Conservation (phyloP, 2,888 invertebrate species). For the Trachelus stipa region DNA sequence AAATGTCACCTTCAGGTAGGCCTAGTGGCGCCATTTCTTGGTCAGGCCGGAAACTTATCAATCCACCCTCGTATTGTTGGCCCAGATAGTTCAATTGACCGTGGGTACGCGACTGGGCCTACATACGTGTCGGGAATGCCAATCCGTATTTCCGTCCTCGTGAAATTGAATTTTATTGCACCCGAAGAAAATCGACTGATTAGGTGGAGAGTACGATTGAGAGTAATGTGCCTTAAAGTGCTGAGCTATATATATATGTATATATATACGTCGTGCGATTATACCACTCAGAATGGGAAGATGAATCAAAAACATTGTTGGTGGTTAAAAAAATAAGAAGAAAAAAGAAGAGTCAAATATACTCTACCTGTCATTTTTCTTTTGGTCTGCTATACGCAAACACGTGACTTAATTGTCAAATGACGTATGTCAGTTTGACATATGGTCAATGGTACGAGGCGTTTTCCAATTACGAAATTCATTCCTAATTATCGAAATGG, state of each 20-base stretch:
- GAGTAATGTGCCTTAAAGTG: not conserved
- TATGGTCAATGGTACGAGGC: not conserved
- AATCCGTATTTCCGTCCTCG: slow-evolving; percentile 11
- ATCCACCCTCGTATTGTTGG: slow-evolving; percentile 35
- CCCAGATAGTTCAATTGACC: slow-evolving; percentile 46
- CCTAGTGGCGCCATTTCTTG: too few relatives aligned
- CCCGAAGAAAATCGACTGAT: not conserved
- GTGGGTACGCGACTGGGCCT: slow-evolving; percentile 35
- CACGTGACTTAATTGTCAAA: not conserved
- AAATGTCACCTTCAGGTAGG: too few relatives aligned
- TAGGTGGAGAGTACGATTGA: not conserved
- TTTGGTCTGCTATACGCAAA: not conserved
- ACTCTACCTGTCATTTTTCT: not conserved
- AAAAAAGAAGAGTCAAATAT: not conserved
- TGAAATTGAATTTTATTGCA: not conserved
- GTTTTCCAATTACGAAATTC: not conserved
- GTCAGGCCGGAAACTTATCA: too few relatives aligned
- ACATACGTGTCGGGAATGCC: slow-evolving; percentile 15
- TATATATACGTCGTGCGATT: not conserved
- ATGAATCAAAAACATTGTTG: not conserved
- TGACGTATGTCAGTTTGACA: not conserved
- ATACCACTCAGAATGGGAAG: not conserved
- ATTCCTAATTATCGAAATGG: not conserved
- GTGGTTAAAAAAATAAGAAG: not conserved
- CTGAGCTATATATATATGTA: not conserved